Evolutionary conservation across 2,797 vertebrate species (phyloP).

Genomic region (Coregonus ussuriensis): DNA sequence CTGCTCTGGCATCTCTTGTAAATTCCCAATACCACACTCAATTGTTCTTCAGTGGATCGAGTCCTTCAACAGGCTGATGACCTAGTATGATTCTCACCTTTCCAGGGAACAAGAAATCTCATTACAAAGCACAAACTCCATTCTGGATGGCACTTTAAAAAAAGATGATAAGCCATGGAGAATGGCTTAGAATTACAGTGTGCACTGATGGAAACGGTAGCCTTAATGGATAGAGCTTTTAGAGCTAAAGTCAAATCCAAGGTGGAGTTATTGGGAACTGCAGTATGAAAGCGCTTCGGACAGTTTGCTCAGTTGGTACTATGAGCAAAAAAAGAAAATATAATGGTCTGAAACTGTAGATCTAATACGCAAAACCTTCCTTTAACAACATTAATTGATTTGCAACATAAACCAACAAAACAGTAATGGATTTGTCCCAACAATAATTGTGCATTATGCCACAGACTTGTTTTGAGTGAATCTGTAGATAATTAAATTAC

Average conservation of each 20-base stretch:
- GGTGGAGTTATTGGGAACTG: neutral
- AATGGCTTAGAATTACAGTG: slow-evolving; percentile 43
- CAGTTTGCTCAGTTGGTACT: neutral
- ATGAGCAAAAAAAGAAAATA: neutral
- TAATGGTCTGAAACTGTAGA: neutral
- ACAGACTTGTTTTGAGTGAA: slow-evolving; percentile 10
- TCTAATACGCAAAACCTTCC: neutral
- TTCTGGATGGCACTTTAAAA: slow-evolving; percentile 62
- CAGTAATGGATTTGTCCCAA: too few relatives aligned
- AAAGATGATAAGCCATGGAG: slow-evolving; percentile 65
- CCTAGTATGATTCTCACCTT: slow-evolving; percentile 50
- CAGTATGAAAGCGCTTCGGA: neutral
- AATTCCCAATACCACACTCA: slow-evolving; percentile 67
- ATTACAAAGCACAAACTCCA: slow-evolving; percentile 66
- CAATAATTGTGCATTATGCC: neutral
- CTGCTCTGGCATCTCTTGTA: slow-evolving; percentile 63
- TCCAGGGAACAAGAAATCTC: slow-evolving; percentile 59
- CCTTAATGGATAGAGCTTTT: slow-evolving; percentile 23
- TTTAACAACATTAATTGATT: neutral
- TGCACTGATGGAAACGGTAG: slow-evolving; percentile 47
- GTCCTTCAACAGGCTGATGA: slow-evolving; percentile 66
- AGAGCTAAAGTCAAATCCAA: neutral
- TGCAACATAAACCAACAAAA: neutral
- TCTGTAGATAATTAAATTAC: slow-evolving; percentile 35
- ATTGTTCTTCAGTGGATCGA: slow-evolving; percentile 70